Evolutionary conservation across 2,888 invertebrate genomes (phyloP), one percentile per base, ranked within the genome.

Genomic region (Sinohyriopsis cumingii): DNA sequence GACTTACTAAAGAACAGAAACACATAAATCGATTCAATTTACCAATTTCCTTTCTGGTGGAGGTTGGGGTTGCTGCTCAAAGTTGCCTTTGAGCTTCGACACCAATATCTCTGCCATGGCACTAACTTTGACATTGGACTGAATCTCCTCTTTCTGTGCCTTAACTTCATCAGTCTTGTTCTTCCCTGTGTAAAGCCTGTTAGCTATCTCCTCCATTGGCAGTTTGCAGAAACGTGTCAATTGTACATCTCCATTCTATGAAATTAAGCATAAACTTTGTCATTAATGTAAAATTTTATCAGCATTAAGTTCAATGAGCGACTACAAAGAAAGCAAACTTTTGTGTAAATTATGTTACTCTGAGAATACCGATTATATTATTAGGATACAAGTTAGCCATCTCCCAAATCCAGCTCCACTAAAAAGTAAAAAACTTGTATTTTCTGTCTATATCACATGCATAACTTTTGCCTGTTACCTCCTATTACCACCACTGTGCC

Each of bases 171-270:
- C 78, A n/a, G 65, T 63, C n/a, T 65, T 68, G 12, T 72, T 55
- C 25, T 69, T 67, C 56, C 79, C 80, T 15, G 79, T 71, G 25
- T 78, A 82, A 25, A 87, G 75, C 63, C 79, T 79, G 67, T 80
- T 85, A 59, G 84, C 80, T n/a, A 87, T 85, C 73, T 86, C 84
- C 33, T 82, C 84, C 83, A 87, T 85, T 5, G 85, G 87, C n/a
- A 87, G 77, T 67, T 86, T 87, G 70, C 72, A 84, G 64, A 79
- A 85, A 63, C 80, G 74, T 0, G 79, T 83, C 59, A 84, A 75
- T 55, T 82, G 79, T 15, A 85, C 81, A 59, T 81, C 74, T 28
- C 79, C 76, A 75, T 82, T 80, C 77, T 80, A 67, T 24, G 59
- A 55, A 57, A 64, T 54, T 57, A 53, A 62, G 22, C 55, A n/a